Conservation (phyloP, 2,888 invertebrate genomes). For the Muscina levida region DNA sequence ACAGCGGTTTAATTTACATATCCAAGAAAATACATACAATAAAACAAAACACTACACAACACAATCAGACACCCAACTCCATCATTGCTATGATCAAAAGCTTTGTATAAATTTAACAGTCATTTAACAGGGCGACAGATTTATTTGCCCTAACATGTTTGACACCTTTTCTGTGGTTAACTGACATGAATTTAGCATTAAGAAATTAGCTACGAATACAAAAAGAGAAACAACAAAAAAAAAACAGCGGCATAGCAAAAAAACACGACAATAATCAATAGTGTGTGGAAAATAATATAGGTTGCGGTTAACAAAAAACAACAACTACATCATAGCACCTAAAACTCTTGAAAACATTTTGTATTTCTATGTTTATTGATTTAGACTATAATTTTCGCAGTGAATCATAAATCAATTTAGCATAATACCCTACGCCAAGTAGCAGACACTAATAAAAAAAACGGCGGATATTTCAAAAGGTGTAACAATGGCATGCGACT, state of each 20-base stretch:
- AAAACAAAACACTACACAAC: no score
- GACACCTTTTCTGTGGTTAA: constrained; percentile 49
- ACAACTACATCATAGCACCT: neutral
- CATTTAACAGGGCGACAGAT: constrained; percentile 30
- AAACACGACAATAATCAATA: neutral
- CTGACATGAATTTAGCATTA: constrained; percentile 39
- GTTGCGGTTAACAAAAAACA: neutral
- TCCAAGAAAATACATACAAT: neutral
- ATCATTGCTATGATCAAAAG: neutral
- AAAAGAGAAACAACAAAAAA: neutral
- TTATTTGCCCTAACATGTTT: constrained; percentile 40
- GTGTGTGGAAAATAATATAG: no score
- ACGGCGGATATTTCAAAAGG: neutral
- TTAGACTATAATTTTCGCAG: constrained; percentile 44
- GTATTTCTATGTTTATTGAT: constrained; percentile 5
- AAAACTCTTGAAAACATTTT: constrained; percentile 1
- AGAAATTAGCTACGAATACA: constrained; percentile 5
- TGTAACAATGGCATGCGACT: no score
- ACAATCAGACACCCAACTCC: no score
- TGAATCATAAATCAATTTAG: constrained; percentile 33
- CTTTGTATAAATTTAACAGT: neutral
- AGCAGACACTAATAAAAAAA: neutral
- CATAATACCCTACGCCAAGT: neutral
- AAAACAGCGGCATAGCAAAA: neutral
- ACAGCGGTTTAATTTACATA: constrained; percentile 55